A percentile compares a stretch with the other conserved stretches of the same genome.
phyloP scores from a whole-genome alignment of 2,888 invertebrate species.

The Metopia argyrocephala region DNA sequence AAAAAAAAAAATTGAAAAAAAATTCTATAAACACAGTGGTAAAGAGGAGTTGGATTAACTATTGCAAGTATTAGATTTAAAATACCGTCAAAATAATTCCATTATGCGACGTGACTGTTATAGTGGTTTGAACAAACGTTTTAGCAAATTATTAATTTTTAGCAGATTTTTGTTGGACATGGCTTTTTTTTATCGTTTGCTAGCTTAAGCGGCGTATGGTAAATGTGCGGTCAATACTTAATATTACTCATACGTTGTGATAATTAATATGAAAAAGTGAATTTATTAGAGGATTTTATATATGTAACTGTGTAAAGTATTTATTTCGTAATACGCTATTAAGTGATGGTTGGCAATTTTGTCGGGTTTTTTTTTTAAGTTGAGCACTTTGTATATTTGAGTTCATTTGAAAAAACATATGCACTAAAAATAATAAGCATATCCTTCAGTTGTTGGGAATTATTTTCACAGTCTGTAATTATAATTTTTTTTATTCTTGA shows the following conservation, averaged over 20 bases:
- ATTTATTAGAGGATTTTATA: not conserved
- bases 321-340: not conserved
- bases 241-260: not conserved
- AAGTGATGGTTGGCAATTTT: no score
- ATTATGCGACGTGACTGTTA: slow-evolving; percentile 7
- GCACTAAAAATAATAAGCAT: no score
- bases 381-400: no score
- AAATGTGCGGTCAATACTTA: not conserved
- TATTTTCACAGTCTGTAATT: no score
- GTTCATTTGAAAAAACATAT: no score
- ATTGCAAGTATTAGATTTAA: slow-evolving; percentile 34
- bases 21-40: not conserved
- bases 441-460: no score
- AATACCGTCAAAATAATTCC: slow-evolving; percentile 15
- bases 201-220: not conserved
- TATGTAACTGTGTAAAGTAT: not conserved
- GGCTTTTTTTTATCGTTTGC: no score
- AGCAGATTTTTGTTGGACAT: not conserved
- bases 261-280: not conserved
- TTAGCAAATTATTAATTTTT: slow-evolving; percentile 8
- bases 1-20: no score
- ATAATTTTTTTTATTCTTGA: no score
- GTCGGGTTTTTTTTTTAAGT: no score
- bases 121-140: slow-evolving; percentile 19
- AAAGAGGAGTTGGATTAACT: slow-evolving; percentile 5